Base-by-base conservation (phyloP, 2,888 invertebrate species). In the Ophraella communa region DNA sequence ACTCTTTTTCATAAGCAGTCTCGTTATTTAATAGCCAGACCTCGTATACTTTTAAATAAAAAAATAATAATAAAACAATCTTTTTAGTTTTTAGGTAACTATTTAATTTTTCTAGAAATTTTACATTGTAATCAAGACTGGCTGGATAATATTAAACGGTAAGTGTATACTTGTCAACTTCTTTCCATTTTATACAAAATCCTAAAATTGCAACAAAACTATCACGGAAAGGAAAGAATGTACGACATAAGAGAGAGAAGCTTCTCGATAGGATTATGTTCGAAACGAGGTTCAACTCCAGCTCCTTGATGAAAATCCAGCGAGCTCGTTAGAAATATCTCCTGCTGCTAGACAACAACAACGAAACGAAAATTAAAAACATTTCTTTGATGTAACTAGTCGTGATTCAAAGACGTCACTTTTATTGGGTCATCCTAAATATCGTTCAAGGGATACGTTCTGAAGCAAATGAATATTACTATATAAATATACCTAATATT, bases 311-410 rank as follows among this genome's bases (percentile, higher is more conserved):
- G 62, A 62, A 56, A 62, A 57, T 56, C 39, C 49, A 27, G 51
- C 57, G 51, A 51, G 51, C 42, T 62, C 56, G 56, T 62, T 51
- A 64, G 51, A 64, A 24, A 55, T 14, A 53, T 47, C 56, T 54
- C 53, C 58, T 21, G 65, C 57, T 49, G 55, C 51, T 55, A 39
- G 45, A 52, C 54, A 65, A 65, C 62, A 57, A 65, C 27, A 20
- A 53, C 27, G 55, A 27, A 27, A 57, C 30, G 58, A 58, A 58
- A 57, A 62, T 65, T 62, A 58, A 65, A 65, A 65, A 62, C 62
- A 56, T 56, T 69, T 69, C 65, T 51, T 51, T 51, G 49, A 51
- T 27, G 27, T 17, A 14, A 20, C 10, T 23, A 21, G 20, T 47
- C 18, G 24, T 14, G 49, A 27, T 7, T 23, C 49, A n/a, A 45